phyloP scores from a whole-genome alignment of 2,113 vertebrate species.

The Dicerorhinus sumatrensis region DNA sequence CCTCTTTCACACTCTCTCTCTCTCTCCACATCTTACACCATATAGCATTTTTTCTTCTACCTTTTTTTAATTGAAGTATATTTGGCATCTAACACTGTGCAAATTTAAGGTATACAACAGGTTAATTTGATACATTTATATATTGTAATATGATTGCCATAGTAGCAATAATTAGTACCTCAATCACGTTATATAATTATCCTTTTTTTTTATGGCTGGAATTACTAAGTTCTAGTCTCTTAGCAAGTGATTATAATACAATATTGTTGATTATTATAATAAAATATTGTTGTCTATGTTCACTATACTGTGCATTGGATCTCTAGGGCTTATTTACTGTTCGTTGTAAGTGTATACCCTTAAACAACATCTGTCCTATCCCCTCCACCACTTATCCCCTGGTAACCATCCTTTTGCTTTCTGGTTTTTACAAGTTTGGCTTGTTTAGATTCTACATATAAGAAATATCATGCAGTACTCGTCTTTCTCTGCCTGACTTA shows the following conservation, averaged over 20 bases:
- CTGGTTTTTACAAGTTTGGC: not conserved
- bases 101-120: not conserved
- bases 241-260: not conserved
- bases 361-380: not conserved
- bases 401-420: not conserved
- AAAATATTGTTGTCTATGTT: not conserved
- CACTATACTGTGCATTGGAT: not conserved
- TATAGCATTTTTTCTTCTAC: not conserved
- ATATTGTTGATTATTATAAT: not conserved
- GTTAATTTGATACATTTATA: not conserved
- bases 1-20: not conserved
- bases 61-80: not conserved
- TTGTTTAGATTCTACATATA: not conserved
- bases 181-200: not conserved
- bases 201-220: not conserved
- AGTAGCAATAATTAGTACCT: not conserved
- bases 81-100: not conserved
- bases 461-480: not conserved
- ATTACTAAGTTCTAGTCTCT: not conserved
- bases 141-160: not conserved
- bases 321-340: not conserved
- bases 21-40: not conserved
- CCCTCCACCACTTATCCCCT: too few relatives aligned
- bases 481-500: not conserved
- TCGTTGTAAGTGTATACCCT: not conserved